Base-by-base conservation (phyloP, 1,140 invertebrate species). In the Samia ricini region DNA sequence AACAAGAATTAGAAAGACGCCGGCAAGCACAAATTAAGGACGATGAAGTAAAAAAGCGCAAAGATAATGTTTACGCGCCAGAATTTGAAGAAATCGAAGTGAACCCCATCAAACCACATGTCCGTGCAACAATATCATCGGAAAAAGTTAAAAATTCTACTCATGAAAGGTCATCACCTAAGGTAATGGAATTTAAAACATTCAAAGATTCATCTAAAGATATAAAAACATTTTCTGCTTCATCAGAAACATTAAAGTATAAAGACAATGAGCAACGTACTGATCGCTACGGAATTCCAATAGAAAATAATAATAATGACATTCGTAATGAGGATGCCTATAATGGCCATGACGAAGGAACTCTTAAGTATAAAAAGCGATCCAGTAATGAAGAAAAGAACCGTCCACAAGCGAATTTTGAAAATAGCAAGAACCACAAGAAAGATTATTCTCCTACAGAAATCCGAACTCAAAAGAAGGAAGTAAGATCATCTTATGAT, bases 1-100 rank as follows among this genome's bases (percentile, higher is more conserved):
- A 89, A 86, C 91, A 82, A 91, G 92, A 88, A 89, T 82, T 85
- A 77, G 91, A 88, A 63, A 90, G 81, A 74, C 83, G 88, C 64
- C 76, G 83, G 21, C 83, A 85, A 76, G 68, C 78, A 26, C 81
- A 86, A 61, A 62, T 79, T 21, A 66, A 86, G 24, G 78, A 88
- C 19, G 81, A 85, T 23, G 85, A 90, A 63, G 74, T 88, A 73
- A 92, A 76, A 83, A 90, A 75, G 58, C 82, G 76, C n/a, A 88
- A 90, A 77, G 85, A 90, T 69, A 88, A 83, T 70, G 79, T 78
- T n/a, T 90, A 90, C 51, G 88, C 88, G 85, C 83, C 85, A 18
- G 88, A 90, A 63, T 90, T 90, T 73, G 88, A 90, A 73, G 88
- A 90, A 81, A 90, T 90, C 49, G 88, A 90, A 77, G 79, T 90